Evolutionary conservation across 2,888 invertebrate species (phyloP), one percentile per base, ranked within the genome.

Genomic region (Drosophila monieri): DNA sequence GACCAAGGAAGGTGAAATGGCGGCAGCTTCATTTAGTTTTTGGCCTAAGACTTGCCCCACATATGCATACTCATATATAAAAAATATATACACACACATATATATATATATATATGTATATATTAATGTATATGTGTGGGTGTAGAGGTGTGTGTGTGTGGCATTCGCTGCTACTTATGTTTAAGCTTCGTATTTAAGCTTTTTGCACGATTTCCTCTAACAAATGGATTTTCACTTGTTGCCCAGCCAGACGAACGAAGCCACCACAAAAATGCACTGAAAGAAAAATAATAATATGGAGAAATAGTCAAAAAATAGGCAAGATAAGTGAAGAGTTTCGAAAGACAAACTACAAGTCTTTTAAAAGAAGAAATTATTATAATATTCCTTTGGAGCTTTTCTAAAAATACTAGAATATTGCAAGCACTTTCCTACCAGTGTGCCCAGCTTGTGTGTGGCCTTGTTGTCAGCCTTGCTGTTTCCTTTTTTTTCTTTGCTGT

Each of bases 151-250:
- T 71, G 55, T 23, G 43, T 56, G 60, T 67, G 69, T 48, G 75
- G 65, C 78, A 69, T 59, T 69, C 70, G 56, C 67, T 66, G 77
- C 73, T 78, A 76, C 83, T 81, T 80, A 75, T 80, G 74, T 78
- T 88, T 80, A 86, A 86, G 80, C 86, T 86, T 83, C 75, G 85
- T 86, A 86, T 89, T 89, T 89, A 88, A 86, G 89, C 89, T 89
- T 86, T 81, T 81, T 81, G 80, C 80, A 85, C 80, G 86, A 81
- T 81, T 81, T 81, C 80, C 80, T 81, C 86, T 83, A 81, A 81
- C 80, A 81, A 81, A 81, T 81, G 80, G 80, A 81, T 81, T 81
- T 81, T 85, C 86, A 81, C 80, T 85, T 81, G 86, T 81, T 81
- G 80, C 80, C 80, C 83, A 77, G 58, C 54, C 61, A 41, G 32